Percentiles rank a stretch among this genome's conserved stretches.
Conservation (phyloP, 2,888 invertebrate species). For the Drosophila recens region DNA sequence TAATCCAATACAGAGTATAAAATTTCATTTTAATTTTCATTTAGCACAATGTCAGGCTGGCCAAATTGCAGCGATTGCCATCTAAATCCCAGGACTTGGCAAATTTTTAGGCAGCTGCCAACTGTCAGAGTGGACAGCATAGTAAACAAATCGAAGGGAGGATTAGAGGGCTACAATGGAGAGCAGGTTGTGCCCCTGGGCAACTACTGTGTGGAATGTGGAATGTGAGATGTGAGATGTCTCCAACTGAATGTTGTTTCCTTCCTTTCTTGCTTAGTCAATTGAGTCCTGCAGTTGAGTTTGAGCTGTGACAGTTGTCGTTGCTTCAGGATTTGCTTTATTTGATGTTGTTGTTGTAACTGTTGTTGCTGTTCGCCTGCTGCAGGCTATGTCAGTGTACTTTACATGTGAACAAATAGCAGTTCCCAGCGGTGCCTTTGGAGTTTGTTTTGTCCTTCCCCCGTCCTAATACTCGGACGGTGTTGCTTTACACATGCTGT, state of each 20-base stretch:
- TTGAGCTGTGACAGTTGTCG: constrained; percentile 49
- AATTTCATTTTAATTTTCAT: constrained; percentile 72
- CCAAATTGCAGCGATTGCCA: constrained; percentile 71
- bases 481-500: constrained; percentile 38
- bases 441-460: constrained; percentile 30
- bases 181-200: constrained; percentile 56
- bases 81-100: constrained; percentile 64
- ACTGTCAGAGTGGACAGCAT: constrained; percentile 67
- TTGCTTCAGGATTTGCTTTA: constrained; percentile 46
- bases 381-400: constrained; percentile 56
- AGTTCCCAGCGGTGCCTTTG: constrained; percentile 50
- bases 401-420: constrained; percentile 62
- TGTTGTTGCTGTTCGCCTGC: constrained; percentile 30
- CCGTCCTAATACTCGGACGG: neutral
- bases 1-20: constrained; percentile 15
- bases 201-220: constrained; percentile 40
- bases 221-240: constrained; percentile 29
- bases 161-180: constrained; percentile 12
- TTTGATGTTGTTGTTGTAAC: constrained; percentile 34
- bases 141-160: constrained; percentile 32
- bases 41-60: constrained; percentile 58
- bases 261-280: constrained; percentile 43
- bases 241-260: constrained; percentile 31
- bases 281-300: constrained; percentile 51
- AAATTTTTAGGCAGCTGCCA: constrained; percentile 77